phyloP scores from a whole-genome alignment of 2,888 invertebrate species.

The Agonopterix alstromeriana region DNA sequence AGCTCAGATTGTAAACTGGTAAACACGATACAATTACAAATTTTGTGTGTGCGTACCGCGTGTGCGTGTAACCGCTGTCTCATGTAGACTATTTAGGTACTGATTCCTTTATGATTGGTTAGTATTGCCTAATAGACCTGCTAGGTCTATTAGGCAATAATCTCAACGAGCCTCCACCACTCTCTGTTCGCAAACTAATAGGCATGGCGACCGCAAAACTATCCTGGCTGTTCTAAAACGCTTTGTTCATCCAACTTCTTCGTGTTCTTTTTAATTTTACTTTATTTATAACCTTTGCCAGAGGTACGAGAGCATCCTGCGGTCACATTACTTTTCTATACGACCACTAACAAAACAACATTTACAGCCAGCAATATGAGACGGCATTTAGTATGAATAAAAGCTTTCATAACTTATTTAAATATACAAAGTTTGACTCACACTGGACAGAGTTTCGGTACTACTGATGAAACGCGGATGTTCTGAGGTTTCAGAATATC shows the following conservation, averaged over 20 bases:
- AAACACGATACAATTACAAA: no score
- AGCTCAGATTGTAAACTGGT: no score
- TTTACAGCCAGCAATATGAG: not conserved
- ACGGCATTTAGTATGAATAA: not conserved
- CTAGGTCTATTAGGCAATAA: not conserved
- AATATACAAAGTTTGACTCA: no score
- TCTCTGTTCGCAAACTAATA: conserved; percentile 16
- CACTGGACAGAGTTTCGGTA: no score
- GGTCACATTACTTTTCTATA: conserved; percentile 7
- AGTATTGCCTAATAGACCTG: no score
- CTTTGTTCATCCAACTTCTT: conserved; percentile 4
- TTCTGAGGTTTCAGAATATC: no score
- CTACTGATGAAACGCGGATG: no score
- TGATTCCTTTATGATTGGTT: no score
- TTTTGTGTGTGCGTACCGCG: no score
- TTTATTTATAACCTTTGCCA: conserved; percentile 4
- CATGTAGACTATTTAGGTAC: no score
- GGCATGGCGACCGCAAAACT: conserved; percentile 16
- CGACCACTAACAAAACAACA: not conserved
- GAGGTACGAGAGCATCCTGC: conserved; percentile 3
- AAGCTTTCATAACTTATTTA: no score
- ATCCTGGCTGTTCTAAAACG: conserved; percentile 9
- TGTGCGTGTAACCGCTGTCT: no score
- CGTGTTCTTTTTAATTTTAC: conserved; percentile 15
- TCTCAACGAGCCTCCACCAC: conserved; percentile 7